Base-by-base conservation (phyloP, 2,888 invertebrate genomes). In the Micoletzkya japonica region DNA sequence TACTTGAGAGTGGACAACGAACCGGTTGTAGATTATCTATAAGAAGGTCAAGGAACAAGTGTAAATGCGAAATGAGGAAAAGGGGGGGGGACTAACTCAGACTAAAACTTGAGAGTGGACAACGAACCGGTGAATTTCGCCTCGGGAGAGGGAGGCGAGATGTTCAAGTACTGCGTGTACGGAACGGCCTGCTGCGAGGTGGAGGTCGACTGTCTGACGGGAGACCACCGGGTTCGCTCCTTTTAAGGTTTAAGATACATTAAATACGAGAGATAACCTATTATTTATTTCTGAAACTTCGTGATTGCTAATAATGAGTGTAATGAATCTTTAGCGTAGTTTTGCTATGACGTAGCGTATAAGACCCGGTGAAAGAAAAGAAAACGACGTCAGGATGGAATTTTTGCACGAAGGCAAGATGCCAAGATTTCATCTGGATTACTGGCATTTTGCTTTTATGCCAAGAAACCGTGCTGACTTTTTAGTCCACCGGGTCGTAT, bases 141-240 rank as follows among this genome's bases (percentile, higher is more conserved):
- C 49, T 80, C 76, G 36, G 82, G 82, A 0, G 91, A 91, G 82
- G 88, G 89, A 57, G 93, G 93, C 2, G 89, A 87, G 26, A 89
- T 91, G 2, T 94, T 92, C 83, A 91, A 91, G 83, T 96, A 96
- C 85, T 94, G 89, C 82, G 92, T 93, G 0, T 93, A 90, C 85
- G 95, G 95, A 0, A 92, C 90, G 0, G 93, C 92, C 6, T 91
- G 92, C 78, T 90, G 92, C 0, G 92, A 93, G 86, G 94, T 95
- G 1, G 94, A 95, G 89, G 91, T 95, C 32, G 95, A 95, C 87
- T 94, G 94, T 80, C 88, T 95, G 0, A 95, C 94, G 32, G 95
- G 95, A 7, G 95, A 95, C 85, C 94, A 95, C 87, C 91, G 91
- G 88, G 90, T 90, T 34, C 52, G 70, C 37, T 44, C 20, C 44